Base-by-base conservation (phyloP, 2,797 vertebrate species). In the Eospalax fontanierii region DNA sequence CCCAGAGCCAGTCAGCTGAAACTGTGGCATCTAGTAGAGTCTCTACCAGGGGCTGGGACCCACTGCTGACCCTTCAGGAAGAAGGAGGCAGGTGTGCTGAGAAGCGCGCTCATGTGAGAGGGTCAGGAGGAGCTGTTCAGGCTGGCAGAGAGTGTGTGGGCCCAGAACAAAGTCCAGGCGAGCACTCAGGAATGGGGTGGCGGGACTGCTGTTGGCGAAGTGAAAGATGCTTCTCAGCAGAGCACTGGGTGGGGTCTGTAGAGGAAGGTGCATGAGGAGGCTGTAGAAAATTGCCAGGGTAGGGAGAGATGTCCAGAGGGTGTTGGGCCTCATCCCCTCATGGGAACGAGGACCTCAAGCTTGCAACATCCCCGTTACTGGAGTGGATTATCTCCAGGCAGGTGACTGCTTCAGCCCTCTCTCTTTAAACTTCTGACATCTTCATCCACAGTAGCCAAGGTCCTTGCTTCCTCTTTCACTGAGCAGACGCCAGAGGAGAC, bases 281-380 rank as follows among this genome's bases (percentile, higher is more conserved):
- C 15, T 71, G 30, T 19, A 24, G 61, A 50, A 8, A 40, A 22
- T 4, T 21, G 6, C 22, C 22, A 0, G 71, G 16, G 22, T 1
- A 4, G 7, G 35, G 50, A 50, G 63, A 70, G 43, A 10, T 14
- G 71, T 73, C 84, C 19, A 1, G 21, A 40, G 89, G 66, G 38
- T 14, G 10, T 4, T 10, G 19, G 8, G 79, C 71, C 35, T 19
- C 16, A 15, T 30, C 26, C n/a, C 78, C 43, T 12, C 33, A 9
- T 8, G 59, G 38, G 50, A 8, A 1, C 15, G 2, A 3, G 81
- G 46, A 2, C 38, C n/a, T n/a, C 3, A 12, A 24, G 18, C 4
- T 16, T 21, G n/a, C 65, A 26, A 0, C 59, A 18, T 33, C 10
- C 28, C 0, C 15, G 0, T 19, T 12, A 10, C n/a, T 4, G 4